Base-by-base conservation (phyloP, 2,888 invertebrate genomes). In the Perizoma flavofasciatum region DNA sequence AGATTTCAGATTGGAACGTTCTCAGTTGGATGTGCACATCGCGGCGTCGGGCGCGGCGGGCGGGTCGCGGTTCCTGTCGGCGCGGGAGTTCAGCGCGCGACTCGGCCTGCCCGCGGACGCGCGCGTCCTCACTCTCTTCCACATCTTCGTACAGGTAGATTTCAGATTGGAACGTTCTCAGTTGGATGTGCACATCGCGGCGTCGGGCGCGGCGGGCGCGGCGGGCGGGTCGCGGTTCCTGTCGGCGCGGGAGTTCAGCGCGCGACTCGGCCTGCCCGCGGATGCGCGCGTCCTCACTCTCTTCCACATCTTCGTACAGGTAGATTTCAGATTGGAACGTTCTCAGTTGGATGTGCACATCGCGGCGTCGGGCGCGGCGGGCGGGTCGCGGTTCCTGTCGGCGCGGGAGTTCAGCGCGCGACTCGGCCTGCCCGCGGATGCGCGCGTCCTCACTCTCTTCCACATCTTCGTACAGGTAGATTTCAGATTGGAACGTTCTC, bases 281-380 rank as follows among this genome's bases (percentile, higher is more conserved):
- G 93, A 93, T 67, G 75, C 85, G 0, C 85, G 93, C 8, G 81
- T 94, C 8, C 92, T 93, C 53, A 90, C 95, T 61, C 89, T 96
- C 9, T 96, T 95, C 81, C 89, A 93, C 63, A 86, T 95, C 68
- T 95, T 95, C 77, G 94, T 95, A 69, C 94, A 94, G 88, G 95
- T 95, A 43, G 6, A 80, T 83, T 6, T 5, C 74, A 94, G 94
- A 0, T 78, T 95, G 66, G 89, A 94, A 57, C 83, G 92, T 0
- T 93, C 92, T 0, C 92, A 93, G 55, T 81, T 92, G 35, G 95
- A 95, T 77, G 84, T 94, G 70, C 87, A 88, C 46, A 47, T 94
- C 10, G 78, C 92, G 0, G 81, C 83, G 46, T 73, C 78, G 51
- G 82, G 85, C 39, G 40, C 59, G 57, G 51, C 59, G 59, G n/a